Conservation (phyloP, 1,140 invertebrate species). For the Atta cephalotes region DNA sequence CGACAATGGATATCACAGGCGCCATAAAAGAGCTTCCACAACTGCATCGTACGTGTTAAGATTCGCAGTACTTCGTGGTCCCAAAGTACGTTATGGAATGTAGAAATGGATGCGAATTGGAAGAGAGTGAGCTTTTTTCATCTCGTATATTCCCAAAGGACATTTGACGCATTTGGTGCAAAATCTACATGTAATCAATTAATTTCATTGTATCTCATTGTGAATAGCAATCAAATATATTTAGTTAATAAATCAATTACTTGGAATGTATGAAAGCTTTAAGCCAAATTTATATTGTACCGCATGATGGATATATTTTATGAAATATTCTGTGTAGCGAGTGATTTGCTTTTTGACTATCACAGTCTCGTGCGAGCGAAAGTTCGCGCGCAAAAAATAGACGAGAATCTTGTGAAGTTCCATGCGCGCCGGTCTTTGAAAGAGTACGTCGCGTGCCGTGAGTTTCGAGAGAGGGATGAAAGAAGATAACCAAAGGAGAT, state of each 20-base stretch:
- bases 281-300: neutral
- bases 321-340: neutral
- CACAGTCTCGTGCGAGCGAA: constrained; percentile 15
- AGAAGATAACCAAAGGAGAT: constrained; percentile 14
- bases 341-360: constrained; percentile 26
- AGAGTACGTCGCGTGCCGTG: constrained; percentile 55
- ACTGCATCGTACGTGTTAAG: constrained; percentile 67
- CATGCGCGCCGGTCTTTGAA: constrained; percentile 21
- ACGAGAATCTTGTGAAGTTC: constrained; percentile 46
- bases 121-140: constrained; percentile 34
- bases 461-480: constrained; percentile 36
- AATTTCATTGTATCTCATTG: neutral
- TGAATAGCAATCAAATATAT: neutral
- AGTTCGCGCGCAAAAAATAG: constrained; percentile 40
- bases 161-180: neutral
- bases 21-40: constrained; percentile 57
- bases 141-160: constrained; percentile 16
- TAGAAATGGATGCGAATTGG: constrained; percentile 50
- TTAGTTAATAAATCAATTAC: neutral
- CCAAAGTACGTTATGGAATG: constrained; percentile 60
- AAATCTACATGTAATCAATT: neutral
- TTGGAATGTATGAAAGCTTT: neutral
- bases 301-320: neutral
- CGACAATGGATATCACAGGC: constrained; percentile 59
- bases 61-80: constrained; percentile 42